These are phyloP conservation scores for Turritopsis rubra DNA, from an alignment of 30 jellyfish, hydroid and myxozoan genomes.

Conservation along the genomic window DNA sequence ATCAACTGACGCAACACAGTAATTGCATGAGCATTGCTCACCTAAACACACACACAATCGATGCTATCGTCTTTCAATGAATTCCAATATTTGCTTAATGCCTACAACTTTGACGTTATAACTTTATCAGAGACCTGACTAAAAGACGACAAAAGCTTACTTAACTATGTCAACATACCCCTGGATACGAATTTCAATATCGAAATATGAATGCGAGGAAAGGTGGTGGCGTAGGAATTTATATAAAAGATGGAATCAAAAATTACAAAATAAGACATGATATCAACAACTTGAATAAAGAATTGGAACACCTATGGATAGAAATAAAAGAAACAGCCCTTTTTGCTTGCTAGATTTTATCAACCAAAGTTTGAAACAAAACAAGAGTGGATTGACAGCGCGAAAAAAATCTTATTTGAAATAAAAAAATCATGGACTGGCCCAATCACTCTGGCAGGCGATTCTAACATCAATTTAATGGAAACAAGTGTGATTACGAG, in stretches of 20 bases:
- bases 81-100: background rate
- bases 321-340: background rate
- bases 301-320: background rate
- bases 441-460: background rate
- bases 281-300: background rate
- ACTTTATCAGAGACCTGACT: background rate
- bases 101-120: background rate
- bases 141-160: background rate
- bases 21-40: background rate
- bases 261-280: background rate
- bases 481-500: too few species aligned
- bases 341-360: background rate
- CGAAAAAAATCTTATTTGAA: background rate
- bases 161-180: background rate
- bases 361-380: background rate
- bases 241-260: background rate
- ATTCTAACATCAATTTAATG: background rate
- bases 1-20: background rate
- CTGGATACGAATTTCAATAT: background rate
- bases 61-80: background rate
- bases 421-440: background rate
- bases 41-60: background rate
- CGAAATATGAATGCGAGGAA: background rate
- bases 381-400: background rate
- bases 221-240: background rate